Percentiles rank a stretch among this genome's conserved stretches.
These are phyloP conservation scores for Oncorhynchus kisutch DNA, from an alignment of 2,113 vertebrate genomes.

Conservation along the genomic window DNA sequence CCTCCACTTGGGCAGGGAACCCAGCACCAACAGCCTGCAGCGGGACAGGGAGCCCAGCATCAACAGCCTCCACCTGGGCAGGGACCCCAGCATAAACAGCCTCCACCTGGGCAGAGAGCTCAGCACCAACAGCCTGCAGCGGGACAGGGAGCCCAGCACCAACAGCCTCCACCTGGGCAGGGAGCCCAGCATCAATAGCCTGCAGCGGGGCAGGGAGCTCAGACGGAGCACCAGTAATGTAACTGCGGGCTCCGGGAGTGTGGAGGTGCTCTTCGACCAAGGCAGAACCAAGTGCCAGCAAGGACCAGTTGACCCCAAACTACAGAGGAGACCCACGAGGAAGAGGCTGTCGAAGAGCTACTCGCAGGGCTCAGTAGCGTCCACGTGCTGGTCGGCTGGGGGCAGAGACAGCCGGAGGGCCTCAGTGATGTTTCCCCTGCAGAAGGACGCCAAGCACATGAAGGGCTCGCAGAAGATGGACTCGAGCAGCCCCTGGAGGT, in stretches of 20 bases:
- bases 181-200: no score
- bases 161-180: slow-evolving; percentile 73
- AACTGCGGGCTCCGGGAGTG: slow-evolving; percentile 71
- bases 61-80: slow-evolving; percentile 61
- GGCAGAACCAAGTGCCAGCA: slow-evolving; percentile 70
- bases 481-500: slow-evolving; percentile 82
- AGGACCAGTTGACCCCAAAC: slow-evolving; percentile 69
- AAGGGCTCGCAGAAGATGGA: slow-evolving; percentile 84
- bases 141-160: slow-evolving; percentile 72
- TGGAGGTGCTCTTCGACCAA: slow-evolving; percentile 80
- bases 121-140: slow-evolving; percentile 48
- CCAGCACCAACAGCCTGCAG: slow-evolving; percentile 76
- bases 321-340: slow-evolving; percentile 77
- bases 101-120: slow-evolving; percentile 61
- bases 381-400: slow-evolving; percentile 69
- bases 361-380: slow-evolving; percentile 85
- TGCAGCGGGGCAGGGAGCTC: slow-evolving; percentile 72
- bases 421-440: slow-evolving; percentile 67
- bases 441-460: slow-evolving; percentile 82
- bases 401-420: slow-evolving; percentile 73
- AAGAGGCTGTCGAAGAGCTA: slow-evolving; percentile 90
- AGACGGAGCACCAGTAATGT: slow-evolving; percentile 80
- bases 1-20: slow-evolving; percentile 70
- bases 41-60: slow-evolving; percentile 28
- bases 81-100: slow-evolving; percentile 75